A percentile compares a stretch with the other conserved stretches of the same genome.
phyloP scores from a whole-genome alignment of 2,113 vertebrate species.

The Leucosticte australis region DNA sequence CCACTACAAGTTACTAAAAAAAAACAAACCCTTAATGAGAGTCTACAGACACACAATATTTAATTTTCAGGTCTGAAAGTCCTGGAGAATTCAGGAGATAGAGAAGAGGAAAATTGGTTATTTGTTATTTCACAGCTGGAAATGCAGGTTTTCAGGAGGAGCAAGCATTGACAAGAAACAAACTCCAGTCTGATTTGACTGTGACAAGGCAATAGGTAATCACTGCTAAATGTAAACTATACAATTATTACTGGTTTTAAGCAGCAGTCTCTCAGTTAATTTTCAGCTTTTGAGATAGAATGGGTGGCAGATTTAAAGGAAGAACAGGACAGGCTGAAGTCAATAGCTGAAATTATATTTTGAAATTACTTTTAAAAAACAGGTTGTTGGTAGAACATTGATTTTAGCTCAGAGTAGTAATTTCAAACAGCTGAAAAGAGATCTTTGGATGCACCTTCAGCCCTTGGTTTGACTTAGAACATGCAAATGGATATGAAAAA shows the following conservation, averaged over 20 bases:
- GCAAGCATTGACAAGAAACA: background rate
- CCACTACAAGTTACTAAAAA: background rate
- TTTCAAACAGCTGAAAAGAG: slow-evolving; percentile 5
- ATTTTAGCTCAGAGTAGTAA: slow-evolving; percentile 29
- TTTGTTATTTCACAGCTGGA: slow-evolving; percentile 20
- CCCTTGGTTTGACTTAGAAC: slow-evolving; percentile 1
- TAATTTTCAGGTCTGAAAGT: background rate
- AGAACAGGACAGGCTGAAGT: background rate
- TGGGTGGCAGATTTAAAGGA: background rate
- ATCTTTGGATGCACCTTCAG: background rate
- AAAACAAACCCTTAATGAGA: background rate
- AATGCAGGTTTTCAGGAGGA: background rate
- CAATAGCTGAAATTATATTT: slow-evolving; percentile 15
- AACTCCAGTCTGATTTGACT: background rate
- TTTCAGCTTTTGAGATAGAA: background rate
- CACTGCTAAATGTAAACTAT: background rate
- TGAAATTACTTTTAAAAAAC: background rate
- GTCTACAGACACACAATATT: background rate
- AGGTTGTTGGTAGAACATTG: background rate
- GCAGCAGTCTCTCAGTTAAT: background rate
- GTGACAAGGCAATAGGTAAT: background rate
- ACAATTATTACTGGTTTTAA: background rate
- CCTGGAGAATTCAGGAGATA: background rate
- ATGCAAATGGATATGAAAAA: slow-evolving; percentile 2
- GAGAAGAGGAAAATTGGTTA: background rate